Conservation (phyloP, 2,113 vertebrate species). For the Labrus mixtus region DNA sequence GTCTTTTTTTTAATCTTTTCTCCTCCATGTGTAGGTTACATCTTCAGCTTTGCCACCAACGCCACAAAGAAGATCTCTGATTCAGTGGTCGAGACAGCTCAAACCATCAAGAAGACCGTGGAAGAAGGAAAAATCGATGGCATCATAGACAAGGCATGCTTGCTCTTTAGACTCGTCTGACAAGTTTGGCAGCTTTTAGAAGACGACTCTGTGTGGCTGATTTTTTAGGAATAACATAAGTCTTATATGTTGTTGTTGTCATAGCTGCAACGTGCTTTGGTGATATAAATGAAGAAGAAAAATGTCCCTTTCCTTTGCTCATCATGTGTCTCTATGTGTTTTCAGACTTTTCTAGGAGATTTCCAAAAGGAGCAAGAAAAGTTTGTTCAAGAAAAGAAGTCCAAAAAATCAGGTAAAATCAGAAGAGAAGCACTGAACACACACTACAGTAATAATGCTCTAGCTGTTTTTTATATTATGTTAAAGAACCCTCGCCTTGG, state of each 20-base stretch:
- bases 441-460: background rate
- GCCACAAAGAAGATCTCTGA: constrained; percentile 96
- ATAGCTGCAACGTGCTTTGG: too few relatives aligned
- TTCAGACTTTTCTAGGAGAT: constrained; percentile 95
- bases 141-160: constrained; percentile 93
- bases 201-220: rapidly evolving
- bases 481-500: background rate
- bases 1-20: background rate
- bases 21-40: constrained; percentile 84
- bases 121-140: constrained; percentile 97
- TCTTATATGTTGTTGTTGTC: too few relatives aligned
- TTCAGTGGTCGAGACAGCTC: constrained; percentile 92
- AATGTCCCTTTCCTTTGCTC: background rate
- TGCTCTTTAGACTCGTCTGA: background rate
- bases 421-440: background rate
- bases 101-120: constrained; percentile 95
- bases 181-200: background rate
- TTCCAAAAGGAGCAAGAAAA: constrained; percentile 99
- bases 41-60: constrained; percentile 92
- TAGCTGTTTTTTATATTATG: background rate
- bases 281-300: background rate
- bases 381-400: constrained; percentile 96
- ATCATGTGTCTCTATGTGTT: constrained; percentile 3
- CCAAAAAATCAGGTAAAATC: constrained; percentile 91
- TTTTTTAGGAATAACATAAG: background rate